These are phyloP conservation scores for Arothron firmamentum DNA, from an alignment of 2,113 vertebrate species.

Conservation along the genomic window DNA sequence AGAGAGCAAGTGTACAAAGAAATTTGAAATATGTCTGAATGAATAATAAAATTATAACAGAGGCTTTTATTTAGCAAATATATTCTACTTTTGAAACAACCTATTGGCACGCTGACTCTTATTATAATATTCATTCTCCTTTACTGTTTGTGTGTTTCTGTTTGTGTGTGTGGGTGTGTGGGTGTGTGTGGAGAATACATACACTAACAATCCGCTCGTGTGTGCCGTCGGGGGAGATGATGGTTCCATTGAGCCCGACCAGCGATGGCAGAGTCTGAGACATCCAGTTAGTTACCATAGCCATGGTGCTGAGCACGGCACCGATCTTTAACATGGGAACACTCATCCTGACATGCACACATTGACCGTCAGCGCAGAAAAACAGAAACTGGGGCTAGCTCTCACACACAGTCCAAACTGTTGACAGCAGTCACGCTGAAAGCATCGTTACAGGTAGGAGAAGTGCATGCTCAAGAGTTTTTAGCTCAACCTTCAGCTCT, in stretches of 20 bases:
- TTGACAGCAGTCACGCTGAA: conserved; percentile 38
- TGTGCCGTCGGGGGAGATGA: conserved; percentile 63
- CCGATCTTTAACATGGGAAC: conserved; percentile 91
- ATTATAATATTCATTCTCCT: neutral
- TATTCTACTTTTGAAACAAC: too few relatives aligned
- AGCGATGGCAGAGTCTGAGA: conserved; percentile 91
- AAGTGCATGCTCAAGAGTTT: neutral
- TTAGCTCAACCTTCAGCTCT: neutral
- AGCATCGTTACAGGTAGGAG: conserved; percentile 30
- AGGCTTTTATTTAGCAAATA: too few relatives aligned
- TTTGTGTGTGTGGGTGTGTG: conserved; percentile 19
- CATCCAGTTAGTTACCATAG: conserved; percentile 97
- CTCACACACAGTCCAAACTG: conserved; percentile 48
- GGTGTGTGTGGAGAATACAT: conserved; percentile 42
- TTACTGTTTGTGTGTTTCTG: neutral
- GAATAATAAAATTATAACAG: too few relatives aligned
- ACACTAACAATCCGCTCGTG: conserved; percentile 74
- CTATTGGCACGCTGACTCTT: too few relatives aligned
- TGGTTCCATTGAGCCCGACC: conserved; percentile 85
- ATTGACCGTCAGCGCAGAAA: conserved; percentile 21
- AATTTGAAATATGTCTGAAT: too few relatives aligned
- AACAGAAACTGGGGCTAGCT: conserved; percentile 22
- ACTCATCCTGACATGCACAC: conserved; percentile 75
- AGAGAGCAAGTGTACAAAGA: too few relatives aligned
- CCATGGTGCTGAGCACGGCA: conserved; percentile 90